Percentiles rank a stretch among this genome's conserved stretches.
phyloP scores from a whole-genome alignment of 2,888 invertebrate species.

The Leptura quadrifasciata region DNA sequence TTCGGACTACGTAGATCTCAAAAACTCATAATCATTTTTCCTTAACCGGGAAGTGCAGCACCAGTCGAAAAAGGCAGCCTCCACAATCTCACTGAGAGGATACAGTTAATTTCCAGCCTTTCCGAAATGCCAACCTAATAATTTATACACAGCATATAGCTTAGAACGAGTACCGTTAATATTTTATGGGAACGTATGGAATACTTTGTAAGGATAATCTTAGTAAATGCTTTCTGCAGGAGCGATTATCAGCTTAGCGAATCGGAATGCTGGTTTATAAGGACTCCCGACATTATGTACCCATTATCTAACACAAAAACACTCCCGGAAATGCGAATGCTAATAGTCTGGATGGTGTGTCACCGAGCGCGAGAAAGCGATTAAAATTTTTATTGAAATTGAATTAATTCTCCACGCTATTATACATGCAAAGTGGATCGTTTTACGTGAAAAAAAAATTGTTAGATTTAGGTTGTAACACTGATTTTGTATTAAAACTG shows the following conservation, averaged over 20 bases:
- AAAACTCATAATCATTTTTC: neutral
- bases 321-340: constrained; percentile 9
- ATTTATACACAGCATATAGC: constrained; percentile 19
- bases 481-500: too few relatives aligned
- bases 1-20: neutral
- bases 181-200: constrained; percentile 37
- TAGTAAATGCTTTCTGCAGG: constrained; percentile 29
- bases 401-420: neutral
- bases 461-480: too few relatives aligned
- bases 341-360: constrained; percentile 3
- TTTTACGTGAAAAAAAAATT: too few relatives aligned
- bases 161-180: constrained; percentile 31
- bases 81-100: constrained; percentile 2
- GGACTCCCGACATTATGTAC: constrained; percentile 8
- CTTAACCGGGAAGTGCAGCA: neutral
- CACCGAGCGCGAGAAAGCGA: neutral
- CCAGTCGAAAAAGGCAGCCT: neutral
- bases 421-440: too few relatives aligned
- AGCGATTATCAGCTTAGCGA: constrained; percentile 31
- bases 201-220: constrained; percentile 38
- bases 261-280: constrained; percentile 19
- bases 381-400: constrained; percentile 5
- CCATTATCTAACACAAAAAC: constrained; percentile 16
- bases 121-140: constrained; percentile 17
- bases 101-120: constrained; percentile 21